Base-by-base conservation (phyloP, 2,113 vertebrate genomes). In the Mungos mungo region DNA sequence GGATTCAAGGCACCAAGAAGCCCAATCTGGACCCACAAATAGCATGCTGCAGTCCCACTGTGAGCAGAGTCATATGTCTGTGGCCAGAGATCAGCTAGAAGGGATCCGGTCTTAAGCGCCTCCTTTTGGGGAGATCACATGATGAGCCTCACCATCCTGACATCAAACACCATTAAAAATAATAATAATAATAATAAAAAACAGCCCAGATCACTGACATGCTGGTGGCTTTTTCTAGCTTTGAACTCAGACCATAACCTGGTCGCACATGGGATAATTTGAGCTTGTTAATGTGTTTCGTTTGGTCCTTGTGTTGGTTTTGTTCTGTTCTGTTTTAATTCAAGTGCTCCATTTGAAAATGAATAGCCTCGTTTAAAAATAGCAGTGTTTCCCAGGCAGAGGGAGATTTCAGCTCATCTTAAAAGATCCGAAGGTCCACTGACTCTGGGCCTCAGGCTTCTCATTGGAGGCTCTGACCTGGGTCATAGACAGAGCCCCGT, bases 401-500 rank as follows among this genome's bases (percentile, higher is more conserved):
- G 68, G 3, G 50, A 69, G 52, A 80, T 86, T 84, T 68, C 18
- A 50, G 21, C 52, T 82, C 87, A 27, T 79, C 87, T 72, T 12
- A 13, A 85, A 25, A 81, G 33, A 13, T 2, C 76, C 10, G 7
- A 35, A 57, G 33, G 29, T 33, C 65, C 15, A 0, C 52, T 63
- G 16, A 11, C 23, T 18, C 74, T 13, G 1, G 65, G 38, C 41
- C 69, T 54, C 57, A n/a, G 15, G 66, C 63, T 74, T 38, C 31
- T 88, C 80, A 0, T 27, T 21, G 25, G 31, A 6, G 3, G 6
- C 21, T 57, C 7, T 8, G 5, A 5, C 2, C 18, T 16, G 12
- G 18, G 7, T 38, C 86, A 35, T 9, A 57, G 29, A 79, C 31
- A 15, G 9, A 66, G 45, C 29, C 33, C 72, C 0, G 0, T 4